phyloP scores from a whole-genome alignment of 2,797 vertebrate genomes.

The Silurus aristotelis region DNA sequence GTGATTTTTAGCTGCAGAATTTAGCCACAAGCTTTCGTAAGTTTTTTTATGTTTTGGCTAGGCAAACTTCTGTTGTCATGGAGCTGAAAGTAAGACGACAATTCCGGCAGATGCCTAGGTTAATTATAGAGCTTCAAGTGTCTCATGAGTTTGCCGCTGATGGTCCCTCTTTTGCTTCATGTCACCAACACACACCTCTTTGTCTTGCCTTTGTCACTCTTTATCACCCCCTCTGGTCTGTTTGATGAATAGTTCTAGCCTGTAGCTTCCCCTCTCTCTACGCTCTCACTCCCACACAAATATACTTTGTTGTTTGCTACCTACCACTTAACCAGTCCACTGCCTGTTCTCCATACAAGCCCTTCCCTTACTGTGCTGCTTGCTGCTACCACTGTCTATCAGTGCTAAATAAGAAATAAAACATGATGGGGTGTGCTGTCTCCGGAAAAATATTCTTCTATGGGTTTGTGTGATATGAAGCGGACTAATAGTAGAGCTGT shows the following conservation, averaged over 20 bases:
- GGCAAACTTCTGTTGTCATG: conserved; percentile 19
- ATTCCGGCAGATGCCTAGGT: conserved; percentile 34
- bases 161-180: conserved; percentile 23
- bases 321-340: conserved; percentile 44
- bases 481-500: no score
- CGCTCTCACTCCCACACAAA: conserved; percentile 24
- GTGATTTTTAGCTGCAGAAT: neutral
- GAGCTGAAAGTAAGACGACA: conserved; percentile 21
- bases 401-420: conserved; percentile 17
- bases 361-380: conserved; percentile 42
- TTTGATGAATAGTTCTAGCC: conserved; percentile 20
- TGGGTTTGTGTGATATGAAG: neutral
- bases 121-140: conserved; percentile 49
- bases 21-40: neutral
- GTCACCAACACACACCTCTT: conserved; percentile 31
- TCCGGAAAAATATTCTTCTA: neutral
- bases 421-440: neutral
- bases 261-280: conserved; percentile 2
- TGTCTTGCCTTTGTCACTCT: conserved; percentile 33
- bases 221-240: conserved; percentile 19
- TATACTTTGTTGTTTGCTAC: conserved; percentile 32
- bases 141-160: conserved; percentile 32
- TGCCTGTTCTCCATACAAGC: conserved; percentile 47
- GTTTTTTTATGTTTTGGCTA: conserved; percentile 2
- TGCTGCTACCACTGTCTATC: conserved; percentile 62